Base-by-base conservation (phyloP, 2,888 invertebrate genomes). In the Pseudanteris insignis region DNA sequence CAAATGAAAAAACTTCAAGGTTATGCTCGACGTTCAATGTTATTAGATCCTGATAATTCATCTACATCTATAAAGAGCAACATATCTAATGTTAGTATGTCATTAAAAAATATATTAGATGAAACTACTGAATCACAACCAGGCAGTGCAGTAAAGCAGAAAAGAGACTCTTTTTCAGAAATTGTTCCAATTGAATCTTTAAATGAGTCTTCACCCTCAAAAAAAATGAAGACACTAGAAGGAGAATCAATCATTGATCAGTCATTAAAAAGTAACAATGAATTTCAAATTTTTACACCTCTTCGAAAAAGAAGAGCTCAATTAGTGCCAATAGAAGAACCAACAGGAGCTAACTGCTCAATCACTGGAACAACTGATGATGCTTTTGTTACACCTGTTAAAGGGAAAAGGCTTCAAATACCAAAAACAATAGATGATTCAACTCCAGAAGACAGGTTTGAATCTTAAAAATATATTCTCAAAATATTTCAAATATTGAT, bases 261-360 rank as follows among this genome's bases (percentile, higher is more conserved):
- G 2, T 62, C 57, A 9, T 59, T 65, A 29, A 55, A 47, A 13
- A 57, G 55, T 11, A 66, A 71, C n/a, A 68, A 70, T 9, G 74
- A 73, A 26, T 77, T 77, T 55, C 67, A 71, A 55, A 77, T 77
- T 59, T 74, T 71, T 41, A 75, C 76, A 6, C 76, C 77, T 1
- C 71, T 77, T 2, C 76, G 74, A 28, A 75, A 72, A 18, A 68
- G 72, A 28, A 70, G 63, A 47, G 46, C 69, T 10, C 47, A 43
- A 8, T 9, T 57, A 11, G 13, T 47, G 11, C 40, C 51, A 7
- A 46, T 33, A 7, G 57, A 55, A 12, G 57, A 61, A 26, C 13
- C 36, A n/a, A 3, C 4, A 9, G 32, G 10, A 6, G 11, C 3
- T 41, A 30, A 25, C 9, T 9, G 6, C 5, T 11, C 7, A 15